These are phyloP conservation scores for Cherax destructor DNA, from an alignment of 1,140 invertebrate species.

Conservation along the genomic window DNA sequence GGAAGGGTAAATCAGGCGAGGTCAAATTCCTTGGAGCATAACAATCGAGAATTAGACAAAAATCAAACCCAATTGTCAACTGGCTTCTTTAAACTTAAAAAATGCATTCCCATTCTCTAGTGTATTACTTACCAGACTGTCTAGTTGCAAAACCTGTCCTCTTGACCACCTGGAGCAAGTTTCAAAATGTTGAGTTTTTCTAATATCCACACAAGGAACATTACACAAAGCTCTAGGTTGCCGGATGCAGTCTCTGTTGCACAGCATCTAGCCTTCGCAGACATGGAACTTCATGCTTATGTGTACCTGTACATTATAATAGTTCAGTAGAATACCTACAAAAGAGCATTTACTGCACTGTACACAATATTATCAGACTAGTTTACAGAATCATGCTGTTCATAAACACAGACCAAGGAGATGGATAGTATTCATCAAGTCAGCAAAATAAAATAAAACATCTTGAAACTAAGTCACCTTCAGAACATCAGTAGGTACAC, in stretches of 20 bases:
- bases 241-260: slow-evolving; percentile 96
- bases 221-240: slow-evolving; percentile 97
- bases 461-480: too few relatives aligned
- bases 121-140: slow-evolving; percentile 83
- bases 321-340: too few relatives aligned
- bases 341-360: not conserved
- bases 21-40: too few relatives aligned
- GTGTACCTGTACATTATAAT: slow-evolving; percentile 77
- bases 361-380: not conserved
- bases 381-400: not conserved
- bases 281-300: slow-evolving; percentile 97
- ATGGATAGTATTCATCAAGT: too few relatives aligned
- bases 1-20: too few relatives aligned
- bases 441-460: too few relatives aligned
- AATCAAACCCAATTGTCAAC: too few relatives aligned
- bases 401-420: slow-evolving; percentile 37
- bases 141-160: slow-evolving; percentile 96
- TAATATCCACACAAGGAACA: slow-evolving; percentile 97
- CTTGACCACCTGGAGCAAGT: slow-evolving; percentile 97
- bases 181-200: slow-evolving; percentile 96
- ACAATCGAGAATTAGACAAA: too few relatives aligned
- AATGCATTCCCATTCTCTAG: too few relatives aligned
- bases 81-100: too few relatives aligned
- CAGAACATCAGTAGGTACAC: too few relatives aligned
- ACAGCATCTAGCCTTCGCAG: slow-evolving; percentile 99